These are phyloP conservation scores for Aurelia aurita DNA, from an alignment of 30 jellyfish, hydroid and myxozoan species.

Conservation along the genomic window DNA sequence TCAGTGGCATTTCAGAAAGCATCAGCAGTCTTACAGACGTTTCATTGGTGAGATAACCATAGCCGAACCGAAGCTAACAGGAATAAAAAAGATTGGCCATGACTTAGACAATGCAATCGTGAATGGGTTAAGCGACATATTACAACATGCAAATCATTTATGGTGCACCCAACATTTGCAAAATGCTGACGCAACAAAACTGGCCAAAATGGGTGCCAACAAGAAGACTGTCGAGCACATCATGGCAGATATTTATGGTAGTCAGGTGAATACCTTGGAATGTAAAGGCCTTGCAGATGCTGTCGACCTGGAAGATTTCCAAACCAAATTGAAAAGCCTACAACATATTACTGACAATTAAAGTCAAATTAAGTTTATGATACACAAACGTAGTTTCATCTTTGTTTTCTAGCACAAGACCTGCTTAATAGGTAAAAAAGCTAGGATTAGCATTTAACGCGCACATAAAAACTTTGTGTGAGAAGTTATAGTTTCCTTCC, in stretches of 20 bases:
- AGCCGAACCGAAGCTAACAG: constrained; percentile 33
- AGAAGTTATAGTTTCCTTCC: too few species aligned
- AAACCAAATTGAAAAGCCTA: constrained; percentile 20
- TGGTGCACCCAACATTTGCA: constrained; percentile 70
- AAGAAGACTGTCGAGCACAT: constrained; percentile 45
- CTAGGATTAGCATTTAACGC: too few species aligned
- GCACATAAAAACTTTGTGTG: too few species aligned
- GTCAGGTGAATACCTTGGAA: constrained; percentile 36
- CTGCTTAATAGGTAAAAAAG: too few species aligned
- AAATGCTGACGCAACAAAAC: constrained; percentile 42
- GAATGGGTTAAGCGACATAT: constrained; percentile 42
- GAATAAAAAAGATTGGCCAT: constrained; percentile 58
- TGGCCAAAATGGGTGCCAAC: constrained; percentile 58
- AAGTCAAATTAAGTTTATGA: too few species aligned
- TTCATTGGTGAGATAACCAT: constrained; percentile 35
- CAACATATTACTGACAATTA: not conserved
- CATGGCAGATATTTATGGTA: constrained; percentile 71
- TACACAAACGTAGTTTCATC: too few species aligned
- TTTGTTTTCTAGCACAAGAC: too few species aligned
- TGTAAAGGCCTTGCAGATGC: constrained; percentile 61
- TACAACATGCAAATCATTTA: constrained; percentile 43
- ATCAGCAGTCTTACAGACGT: constrained; percentile 43
- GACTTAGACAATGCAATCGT: constrained; percentile 63
- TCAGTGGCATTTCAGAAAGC: constrained; percentile 57
- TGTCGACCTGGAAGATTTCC: constrained; percentile 30